phyloP scores from a whole-genome alignment of 2,888 invertebrate genomes.

The Fragum fragum region DNA sequence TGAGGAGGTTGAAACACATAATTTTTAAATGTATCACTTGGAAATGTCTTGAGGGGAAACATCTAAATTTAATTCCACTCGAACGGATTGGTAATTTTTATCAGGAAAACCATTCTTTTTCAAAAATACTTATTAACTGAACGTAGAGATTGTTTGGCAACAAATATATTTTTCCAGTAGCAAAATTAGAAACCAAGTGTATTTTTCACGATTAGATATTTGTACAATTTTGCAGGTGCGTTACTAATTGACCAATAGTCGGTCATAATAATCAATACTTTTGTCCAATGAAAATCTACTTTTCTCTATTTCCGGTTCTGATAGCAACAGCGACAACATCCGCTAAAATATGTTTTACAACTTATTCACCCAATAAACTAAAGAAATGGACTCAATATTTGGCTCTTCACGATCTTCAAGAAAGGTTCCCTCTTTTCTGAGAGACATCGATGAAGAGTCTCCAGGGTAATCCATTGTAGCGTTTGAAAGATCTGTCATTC shows the following conservation, averaged over 20 bases:
- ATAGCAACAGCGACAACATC: constrained; percentile 69
- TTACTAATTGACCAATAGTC: constrained; percentile 8
- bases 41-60: too few relatives aligned
- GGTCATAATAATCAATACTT: neutral
- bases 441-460: constrained; percentile 62
- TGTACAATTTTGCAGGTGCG: constrained; percentile 7
- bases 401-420: constrained; percentile 44
- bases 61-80: too few relatives aligned
- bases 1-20: too few relatives aligned
- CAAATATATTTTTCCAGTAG: too few relatives aligned
- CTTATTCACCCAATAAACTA: neutral
- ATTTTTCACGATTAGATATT: neutral
- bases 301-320: constrained; percentile 39
- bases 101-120: too few relatives aligned
- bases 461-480: constrained; percentile 59
- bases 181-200: too few relatives aligned
- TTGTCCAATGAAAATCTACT: neutral
- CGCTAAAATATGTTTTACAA: constrained; percentile 24
- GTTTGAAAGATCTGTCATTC: too few relatives aligned
- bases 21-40: too few relatives aligned
- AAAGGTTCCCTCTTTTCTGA: constrained; percentile 51
- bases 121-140: too few relatives aligned
- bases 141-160: too few relatives aligned
- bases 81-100: too few relatives aligned
- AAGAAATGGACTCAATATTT: constrained; percentile 45